These are phyloP conservation scores for Tethya wilhelma DNA, from an alignment of 37 sponge, comb jelly and placozoan genomes.

Conservation along the genomic window DNA sequence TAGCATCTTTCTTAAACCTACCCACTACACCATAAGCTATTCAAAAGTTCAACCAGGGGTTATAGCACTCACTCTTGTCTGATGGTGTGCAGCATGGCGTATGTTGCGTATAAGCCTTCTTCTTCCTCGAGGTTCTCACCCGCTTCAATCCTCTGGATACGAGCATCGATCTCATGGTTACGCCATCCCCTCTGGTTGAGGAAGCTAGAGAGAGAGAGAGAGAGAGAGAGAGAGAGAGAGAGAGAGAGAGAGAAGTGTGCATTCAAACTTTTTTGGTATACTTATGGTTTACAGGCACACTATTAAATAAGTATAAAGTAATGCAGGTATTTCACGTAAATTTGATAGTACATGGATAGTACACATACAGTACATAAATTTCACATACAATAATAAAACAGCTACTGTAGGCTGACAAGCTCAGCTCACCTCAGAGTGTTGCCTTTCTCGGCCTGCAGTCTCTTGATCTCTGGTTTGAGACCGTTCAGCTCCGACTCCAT, in stretches of 20 bases:
- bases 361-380: no score
- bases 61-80: constrained; percentile 58
- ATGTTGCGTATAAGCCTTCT: constrained; percentile 68
- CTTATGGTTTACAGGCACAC: no score
- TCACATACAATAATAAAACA: no score
- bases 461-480: constrained; percentile 77
- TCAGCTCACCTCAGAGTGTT: constrained; percentile 10
- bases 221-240: constrained; percentile 2
- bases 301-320: no score
- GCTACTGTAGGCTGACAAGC: no score
- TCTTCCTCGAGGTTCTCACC: constrained; percentile 42
- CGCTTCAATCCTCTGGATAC: constrained; percentile 25
- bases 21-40: no score
- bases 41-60: no score
- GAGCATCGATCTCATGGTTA: constrained; percentile 11
- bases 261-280: background rate
- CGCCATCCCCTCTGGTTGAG: constrained; percentile 53
- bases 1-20: no score
- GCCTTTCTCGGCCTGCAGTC: constrained; percentile 60
- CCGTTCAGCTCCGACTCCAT: constrained; percentile 68
- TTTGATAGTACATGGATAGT: no score
- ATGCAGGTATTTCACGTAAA: no score
- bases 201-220: constrained; percentile 8
- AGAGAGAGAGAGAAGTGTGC: background rate
- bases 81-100: constrained; percentile 76